Evolutionary conservation across 2,797 vertebrate genomes (phyloP), one percentile per base, ranked within the genome.

Genomic region (Margarornis squamiger): DNA sequence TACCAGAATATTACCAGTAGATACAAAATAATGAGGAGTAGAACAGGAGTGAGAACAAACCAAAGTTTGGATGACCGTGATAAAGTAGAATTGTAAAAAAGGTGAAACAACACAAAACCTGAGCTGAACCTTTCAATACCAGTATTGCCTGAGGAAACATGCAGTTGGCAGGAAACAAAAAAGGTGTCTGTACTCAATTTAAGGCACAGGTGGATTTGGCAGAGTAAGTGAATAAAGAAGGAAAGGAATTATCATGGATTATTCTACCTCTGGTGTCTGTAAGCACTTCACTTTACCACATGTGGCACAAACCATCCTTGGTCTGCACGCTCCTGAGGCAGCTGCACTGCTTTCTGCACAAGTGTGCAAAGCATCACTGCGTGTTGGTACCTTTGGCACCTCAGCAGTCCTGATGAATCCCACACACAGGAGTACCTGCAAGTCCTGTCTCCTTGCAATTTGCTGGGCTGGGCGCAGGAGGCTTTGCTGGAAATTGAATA

Each of bases 351-450:
- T 70, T 81, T 63, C 67, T 84, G 26, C 16, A 30, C 9, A 11
- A 39, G 21, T 23, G 49, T 57, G 70, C 23, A 30, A 67, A 76
- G 26, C 65, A 10, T 22, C 34, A 6, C 12, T 38, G 26, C n/a
- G 21, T 54, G 13, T 22, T 58, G 23, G 58, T 27, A 5, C n/a
- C 7, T 67, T 41, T 79, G 57, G 10, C 38, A 15, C 0, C 0
- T 52, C 29, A 30, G 29, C 51, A 30, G 51, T 30, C 51, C 51
- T 32, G 14, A 43, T 61, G 46, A 79, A 26, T 34, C 43, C 51
- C 10, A 10, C 1, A 1, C 3, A 21, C n/a, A 14, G 0, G 3
- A 51, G 30, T n/a, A 36, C 23, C 46, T 49, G 12, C 34, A 43
- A 29, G n/a, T 43, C n/a, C 39, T 76, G 34, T 63, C 45, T 34